Base-by-base conservation (phyloP, 2,113 vertebrate species). In the Loxodonta africana region DNA sequence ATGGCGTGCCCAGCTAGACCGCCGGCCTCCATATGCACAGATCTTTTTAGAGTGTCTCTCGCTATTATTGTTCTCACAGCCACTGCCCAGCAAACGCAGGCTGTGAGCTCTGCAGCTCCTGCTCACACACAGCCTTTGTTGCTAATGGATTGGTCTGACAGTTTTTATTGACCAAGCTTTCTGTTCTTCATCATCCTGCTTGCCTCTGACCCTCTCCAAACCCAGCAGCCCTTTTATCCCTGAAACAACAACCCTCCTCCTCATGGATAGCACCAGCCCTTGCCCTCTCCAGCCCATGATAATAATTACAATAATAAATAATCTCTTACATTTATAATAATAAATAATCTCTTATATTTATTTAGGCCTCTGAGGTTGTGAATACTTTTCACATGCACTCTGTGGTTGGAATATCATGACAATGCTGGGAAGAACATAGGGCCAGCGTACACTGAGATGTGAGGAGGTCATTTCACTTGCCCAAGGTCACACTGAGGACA, bases 171-270 rank as follows among this genome's bases (percentile, higher is more conserved):
- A 62, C 63, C 28, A 20, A 91, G 69, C 78, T 83, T 76, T 95
- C 80, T 37, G 25, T 60, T 88, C 95, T 88, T 88, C 82, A 65
- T 83, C 78, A 94, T 90, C 37, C 46, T 12, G 30, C 46, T 89
- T 33, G 63, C 82, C 83, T 92, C 90, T 60, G 73, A 85, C 91
- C 83, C 53, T 92, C 89, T 76, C 78, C 44, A 83, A 81, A 83
- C 41, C 65, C 33, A 63, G 62, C n/a, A 76, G 10, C 63, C 12
- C 74, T 71, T 84, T 90, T 11, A 33, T 88, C 46, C 51, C 65
- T 85, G 25, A 86, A 93, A 86, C 1, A 0, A 41, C 90, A 28
- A 23, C 18, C 33, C 62, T 78, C 71, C 5, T 84, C 18, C n/a
- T 48, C 14, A 48, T 46, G 23, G 65, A 30, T 78, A 88, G 12